Base-by-base conservation (phyloP, 2,797 vertebrate genomes). In the Aeoliscus strigatus region DNA sequence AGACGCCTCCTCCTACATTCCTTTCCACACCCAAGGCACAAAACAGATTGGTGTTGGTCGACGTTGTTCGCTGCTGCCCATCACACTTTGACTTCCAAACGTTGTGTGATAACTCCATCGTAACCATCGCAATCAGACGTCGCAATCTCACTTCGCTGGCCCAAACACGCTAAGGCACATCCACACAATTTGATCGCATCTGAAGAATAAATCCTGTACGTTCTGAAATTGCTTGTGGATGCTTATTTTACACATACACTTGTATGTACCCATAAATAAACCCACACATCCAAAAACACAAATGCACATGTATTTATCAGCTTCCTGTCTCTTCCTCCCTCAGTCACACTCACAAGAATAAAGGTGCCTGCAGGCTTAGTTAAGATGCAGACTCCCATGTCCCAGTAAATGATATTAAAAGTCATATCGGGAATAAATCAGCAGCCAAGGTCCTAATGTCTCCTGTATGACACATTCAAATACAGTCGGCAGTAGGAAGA, bases 401-500 rank as follows among this genome's bases (percentile, higher is more conserved):
- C 75, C 66, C 58, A 79, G 73, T 81, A 80, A 84, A 83, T 76
- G 60, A 80, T 84, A 86, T 85, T 81, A 85, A 85, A 87, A 83
- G 79, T 85, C 75, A 74, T 73, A 85, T 82, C 66, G 81, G 85
- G 80, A 83, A 85, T 84, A 86, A 83, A 81, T 82, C 76, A 87
- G 69, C 66, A 78, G 75, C 47, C 72, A 47, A 48, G 37, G 64
- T 39, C 36, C 56, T 29, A 59, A 64, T 43, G 52, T 81, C 64
- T 58, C 56, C 75, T 64, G 51, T 39, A 58, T 75, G 81, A 77
- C 70, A 75, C 61, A 67, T 59, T 56, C 67, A 58, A 45, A 60
- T 63, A 59, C 55, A 67, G 59, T 39, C 52, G 36, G 67, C 45
- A 34, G 40, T 35, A 34, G 24, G 30, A 24, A 50, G 51, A 51